Base-by-base conservation (phyloP, 92 coral and sea anemone genomes). In the Epizoanthus fatuus region DNA sequence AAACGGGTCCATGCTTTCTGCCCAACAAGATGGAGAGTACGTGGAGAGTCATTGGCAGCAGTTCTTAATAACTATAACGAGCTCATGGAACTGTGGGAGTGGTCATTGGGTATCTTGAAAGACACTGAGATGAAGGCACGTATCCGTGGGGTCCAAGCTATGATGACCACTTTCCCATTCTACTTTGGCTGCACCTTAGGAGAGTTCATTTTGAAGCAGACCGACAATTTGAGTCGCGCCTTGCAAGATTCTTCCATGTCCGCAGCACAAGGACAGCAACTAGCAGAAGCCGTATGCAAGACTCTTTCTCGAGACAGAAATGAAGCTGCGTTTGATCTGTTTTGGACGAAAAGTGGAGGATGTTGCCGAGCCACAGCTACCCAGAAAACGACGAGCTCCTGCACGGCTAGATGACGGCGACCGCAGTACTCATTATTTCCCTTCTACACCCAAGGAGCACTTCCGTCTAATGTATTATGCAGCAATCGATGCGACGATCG, bases 301-400 rank as follows among this genome's bases (percentile, higher is more conserved):
- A 51, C 79, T 81, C 80, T 86, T 71, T 73, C 83, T 72, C 75
- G 59, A 57, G 90, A 86, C 75, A 87, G 81, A 78, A 90, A 85
- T 85, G 79, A 90, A 56, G 87, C 74, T 55, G 84, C 74, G 22
- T 72, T 84, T 73, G 74, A 73, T 29, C 56, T 84, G 74, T 82
- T 90, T 81, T 72, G 93, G 93, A 76, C 81, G 63, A 74, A 78
- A 79, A 85, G 87, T 71, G 86, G 66, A 71, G 68, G 80, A 63
- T 78, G 90, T 72, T 78, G 81, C 70, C 69, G 84, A 90, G 77
- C 84, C 93, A 80, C 81, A 87, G 91, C 83, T 91, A 88, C 89
- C 91, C 44, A 87, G 89, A 72, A 91, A 91, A 87, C 67, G 91
- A 74, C 88, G 85, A 84, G 91, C 69, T 56, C 63, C 84, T 59